phyloP scores from a whole-genome alignment of 1,140 invertebrate genomes.

The Heliconius congener region DNA sequence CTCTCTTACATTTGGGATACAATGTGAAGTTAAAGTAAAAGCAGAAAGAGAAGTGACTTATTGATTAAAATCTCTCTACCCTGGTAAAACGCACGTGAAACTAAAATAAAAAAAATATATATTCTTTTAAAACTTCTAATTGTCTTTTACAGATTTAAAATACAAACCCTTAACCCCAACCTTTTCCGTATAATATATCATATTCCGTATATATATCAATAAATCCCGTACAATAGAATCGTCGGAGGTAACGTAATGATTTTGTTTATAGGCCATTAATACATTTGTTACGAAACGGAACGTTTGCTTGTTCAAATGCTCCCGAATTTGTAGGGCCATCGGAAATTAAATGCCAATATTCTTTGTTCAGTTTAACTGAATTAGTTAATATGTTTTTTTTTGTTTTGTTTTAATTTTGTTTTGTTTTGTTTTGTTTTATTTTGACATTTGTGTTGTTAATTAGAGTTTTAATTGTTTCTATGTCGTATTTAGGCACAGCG shows the following conservation, averaged over 20 bases:
- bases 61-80: no score
- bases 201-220: slow-evolving; percentile 22
- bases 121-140: no score
- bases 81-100: no score
- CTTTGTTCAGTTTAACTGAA: slow-evolving; percentile 8
- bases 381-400: neutral
- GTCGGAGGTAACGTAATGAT: slow-evolving; percentile 46
- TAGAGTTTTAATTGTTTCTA: neutral
- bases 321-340: slow-evolving; percentile 41
- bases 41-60: no score
- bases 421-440: neutral
- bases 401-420: neutral
- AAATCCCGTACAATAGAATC: slow-evolving; percentile 36
- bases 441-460: neutral
- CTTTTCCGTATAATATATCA: neutral
- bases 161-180: neutral
- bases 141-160: neutral
- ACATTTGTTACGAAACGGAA: slow-evolving; percentile 45
- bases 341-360: slow-evolving; percentile 36
- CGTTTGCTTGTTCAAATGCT: slow-evolving; percentile 38
- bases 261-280: slow-evolving; percentile 58
- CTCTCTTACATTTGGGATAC: no score
- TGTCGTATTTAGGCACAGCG: no score
- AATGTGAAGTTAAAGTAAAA: no score
- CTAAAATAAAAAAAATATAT: no score